Percentiles rank a stretch among this genome's conserved stretches.
Evolutionary conservation across 2,888 invertebrate species (phyloP).

Genomic region (Trichacis sp.): DNA sequence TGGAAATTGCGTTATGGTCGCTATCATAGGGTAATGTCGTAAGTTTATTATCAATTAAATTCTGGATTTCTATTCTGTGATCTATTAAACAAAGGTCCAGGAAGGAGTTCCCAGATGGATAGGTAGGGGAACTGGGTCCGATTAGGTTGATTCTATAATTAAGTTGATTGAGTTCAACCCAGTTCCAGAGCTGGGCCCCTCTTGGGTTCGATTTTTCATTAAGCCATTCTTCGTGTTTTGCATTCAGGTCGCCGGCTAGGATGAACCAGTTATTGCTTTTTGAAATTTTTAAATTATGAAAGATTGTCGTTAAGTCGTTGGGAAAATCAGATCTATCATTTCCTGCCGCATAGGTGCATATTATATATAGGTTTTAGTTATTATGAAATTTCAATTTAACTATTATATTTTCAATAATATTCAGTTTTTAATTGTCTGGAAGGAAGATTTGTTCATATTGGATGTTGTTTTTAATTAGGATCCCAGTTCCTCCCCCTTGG

Average conservation of each 20-base stretch:
- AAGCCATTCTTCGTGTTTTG: slow-evolving; percentile 19
- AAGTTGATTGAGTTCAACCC: neutral
- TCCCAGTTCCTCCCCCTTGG: slow-evolving; percentile 28
- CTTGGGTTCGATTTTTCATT: slow-evolving; percentile 6
- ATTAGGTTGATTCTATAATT: neutral
- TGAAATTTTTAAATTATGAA: slow-evolving; percentile 9
- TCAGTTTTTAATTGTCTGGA: neutral
- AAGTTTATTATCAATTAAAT: neutral
- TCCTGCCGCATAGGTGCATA: slow-evolving; percentile 23
- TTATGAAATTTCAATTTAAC: slow-evolving; percentile 10
- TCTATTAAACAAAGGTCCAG: slow-evolving; percentile 30
- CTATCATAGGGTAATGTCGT: slow-evolving; percentile 4
- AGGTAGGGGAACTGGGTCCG: slow-evolving; percentile 8
- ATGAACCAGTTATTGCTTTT: slow-evolving; percentile 19
- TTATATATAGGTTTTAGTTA: slow-evolving; percentile 11
- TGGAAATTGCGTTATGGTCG: slow-evolving; percentile 9
- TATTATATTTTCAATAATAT: slow-evolving; percentile 10
- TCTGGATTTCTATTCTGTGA: slow-evolving; percentile 10
- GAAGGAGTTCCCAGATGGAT: slow-evolving; percentile 11
- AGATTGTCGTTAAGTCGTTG: slow-evolving; percentile 9
- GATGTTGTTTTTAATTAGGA: slow-evolving; percentile 19
- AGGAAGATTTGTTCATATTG: neutral
- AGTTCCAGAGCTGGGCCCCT: slow-evolving; percentile 9
- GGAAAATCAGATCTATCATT: slow-evolving; percentile 8
- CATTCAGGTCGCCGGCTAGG: slow-evolving; percentile 38